Evolutionary conservation across 2,113 vertebrate genomes (phyloP).

Genomic region (Xenotilapia caudafasciata): DNA sequence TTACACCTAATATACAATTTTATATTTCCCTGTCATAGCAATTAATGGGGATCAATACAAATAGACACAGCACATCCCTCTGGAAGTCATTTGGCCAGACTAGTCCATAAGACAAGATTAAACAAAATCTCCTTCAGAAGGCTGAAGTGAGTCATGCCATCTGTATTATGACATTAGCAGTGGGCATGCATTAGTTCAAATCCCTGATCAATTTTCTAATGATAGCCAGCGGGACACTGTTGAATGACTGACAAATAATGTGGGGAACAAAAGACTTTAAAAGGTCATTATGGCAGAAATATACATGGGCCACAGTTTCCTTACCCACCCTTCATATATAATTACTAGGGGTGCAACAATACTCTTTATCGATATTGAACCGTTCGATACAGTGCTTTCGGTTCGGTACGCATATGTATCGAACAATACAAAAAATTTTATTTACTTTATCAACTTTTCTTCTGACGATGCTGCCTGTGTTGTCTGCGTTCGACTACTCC

Average conservation of each 20-base stretch:
- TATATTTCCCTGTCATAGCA: slow-evolving; percentile 32
- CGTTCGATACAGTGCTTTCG: background rate
- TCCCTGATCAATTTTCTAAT: slow-evolving; percentile 44
- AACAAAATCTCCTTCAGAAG: slow-evolving; percentile 21
- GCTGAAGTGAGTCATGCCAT: slow-evolving; percentile 27
- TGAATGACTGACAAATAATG: slow-evolving; percentile 21
- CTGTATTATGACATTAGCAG: slow-evolving; percentile 43
- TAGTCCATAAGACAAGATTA: slow-evolving; percentile 23
- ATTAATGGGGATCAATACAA: slow-evolving; percentile 53
- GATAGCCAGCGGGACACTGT: slow-evolving; percentile 1
- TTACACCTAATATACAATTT: slow-evolving; percentile 4
- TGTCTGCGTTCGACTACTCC: background rate
- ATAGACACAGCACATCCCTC: slow-evolving; percentile 4
- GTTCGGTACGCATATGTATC: background rate
- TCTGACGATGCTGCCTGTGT: background rate
- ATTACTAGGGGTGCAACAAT: background rate
- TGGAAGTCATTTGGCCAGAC: slow-evolving; percentile 15
- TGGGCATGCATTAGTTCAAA: slow-evolving; percentile 15
- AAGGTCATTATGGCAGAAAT: slow-evolving; percentile 3
- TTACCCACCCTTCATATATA: slow-evolving; percentile 13
- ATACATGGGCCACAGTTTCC: background rate
- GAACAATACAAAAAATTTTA: rapidly evolving
- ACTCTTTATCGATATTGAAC: background rate
- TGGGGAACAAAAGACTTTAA: background rate
- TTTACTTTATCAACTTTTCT: background rate